Evolutionary conservation across 2,888 invertebrate genomes (phyloP), one percentile per base, ranked within the genome.

Genomic region (Galerucella nymphaeae): DNA sequence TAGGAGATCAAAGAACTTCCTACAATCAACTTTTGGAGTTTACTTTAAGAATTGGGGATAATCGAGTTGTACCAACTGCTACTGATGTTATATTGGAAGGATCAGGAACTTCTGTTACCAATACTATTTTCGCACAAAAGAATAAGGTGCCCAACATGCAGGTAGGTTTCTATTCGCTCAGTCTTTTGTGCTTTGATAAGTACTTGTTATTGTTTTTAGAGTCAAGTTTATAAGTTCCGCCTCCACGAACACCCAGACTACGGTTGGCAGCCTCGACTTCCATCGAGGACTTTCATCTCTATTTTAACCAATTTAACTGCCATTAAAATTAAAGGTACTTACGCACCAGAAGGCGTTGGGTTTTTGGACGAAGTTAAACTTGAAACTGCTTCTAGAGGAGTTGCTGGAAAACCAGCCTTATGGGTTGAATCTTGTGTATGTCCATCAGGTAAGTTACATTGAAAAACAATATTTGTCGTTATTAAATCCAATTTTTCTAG

Each of bases 391-490:
- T 91, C 94, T 73, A 90, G 94, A 38, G 80, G 80, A 38, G 92
- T 93, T 0, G 93, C 94, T 45, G 92, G 94, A 0, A 69, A 90
- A 5, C 90, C 94, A 0, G 98, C 98, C 0, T 91, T 93, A 58
- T 98, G 98, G 98, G 93, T 99, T 38, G 99, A 99, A 85, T 93
- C 93, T 82, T 99, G 99, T 83, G 92, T 93, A 2, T 99, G 99
- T 83, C 96, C 96, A 0, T 89, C 89, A 81, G 94, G 92, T 84
- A 80, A 74, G 62, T 30, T 45, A n/a, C 2, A n/a, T 18, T 38
- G 9, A 11, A 38, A 1, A 41, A 23, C 8, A 13, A 38, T 62
- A 66, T 18, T 20, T 63, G 42, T 6, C 57, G 41, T 63, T 48
- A 20, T 18, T 38, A 62, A 42, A 42, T 5, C 8, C 2, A 18